Base-by-base conservation (phyloP, 1,140 invertebrate genomes). In the Oryctes rhinoceros region DNA sequence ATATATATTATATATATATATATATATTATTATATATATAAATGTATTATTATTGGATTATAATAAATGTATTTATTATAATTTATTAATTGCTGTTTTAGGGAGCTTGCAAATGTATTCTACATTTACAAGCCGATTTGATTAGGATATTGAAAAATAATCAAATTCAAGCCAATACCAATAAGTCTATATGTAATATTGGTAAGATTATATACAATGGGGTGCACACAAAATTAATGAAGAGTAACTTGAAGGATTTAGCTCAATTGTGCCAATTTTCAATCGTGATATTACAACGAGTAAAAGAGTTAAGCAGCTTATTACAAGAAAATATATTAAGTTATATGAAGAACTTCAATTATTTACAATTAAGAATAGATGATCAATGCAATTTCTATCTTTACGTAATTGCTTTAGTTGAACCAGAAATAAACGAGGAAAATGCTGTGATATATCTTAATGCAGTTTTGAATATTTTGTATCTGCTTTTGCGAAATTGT, bases 191-290 rank as follows among this genome's bases (percentile, higher is more conserved):
- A 11, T 37, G 24, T 35, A 71, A 71, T 71, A 35, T 71, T 35
- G 11, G 35, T 30, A 71, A 71, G 35, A 24, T 71, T 71, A 71
- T 71, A 13, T 37, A 71, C 35, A 71, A 71, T 30, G 65, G 24
- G 35, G 35, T 71, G 4, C 5, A 11, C 24, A 71, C 65, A 24
- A 71, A 71, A 13, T 15, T 71, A 24, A 13, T 15, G 13, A 13
- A 35, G 18, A 71, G 9, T 7, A 13, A 9, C 35, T 71, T 24
- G 13, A 24, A 37, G 15, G 24, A 71, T 71, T 24, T 71, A 10
- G 10, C 65, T 4, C 30, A 35, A 24, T 15, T 71, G 7, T 71
- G 65, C 24, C 10, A 11, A 71, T 71, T 71, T 37, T 71, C 24
- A 15, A 71, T 71, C 9, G 65, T 24, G 35, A 71, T 71, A 24